Conservation (phyloP, 2,888 invertebrate species). For the Hydraecia micacea region DNA sequence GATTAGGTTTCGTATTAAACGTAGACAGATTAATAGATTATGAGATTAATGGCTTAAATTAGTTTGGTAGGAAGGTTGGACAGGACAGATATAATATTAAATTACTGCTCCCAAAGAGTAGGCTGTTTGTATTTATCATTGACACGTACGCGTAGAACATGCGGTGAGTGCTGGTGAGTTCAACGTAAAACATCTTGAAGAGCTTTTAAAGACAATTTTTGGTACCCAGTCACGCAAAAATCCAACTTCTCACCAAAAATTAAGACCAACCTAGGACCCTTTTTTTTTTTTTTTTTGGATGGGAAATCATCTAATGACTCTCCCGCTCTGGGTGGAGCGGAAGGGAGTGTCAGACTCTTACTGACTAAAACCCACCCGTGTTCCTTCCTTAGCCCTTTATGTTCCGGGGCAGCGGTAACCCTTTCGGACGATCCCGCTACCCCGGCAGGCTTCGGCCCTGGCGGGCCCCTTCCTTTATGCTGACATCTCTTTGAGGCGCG, state of each 20-base stretch:
- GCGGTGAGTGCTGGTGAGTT: not conserved
- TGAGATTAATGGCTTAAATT: slow-evolving; percentile 50
- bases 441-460: no score
- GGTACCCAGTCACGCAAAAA: not conserved
- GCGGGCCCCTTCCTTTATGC: no score
- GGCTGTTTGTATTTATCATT: slow-evolving; percentile 18
- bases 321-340: no score
- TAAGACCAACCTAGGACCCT: not conserved
- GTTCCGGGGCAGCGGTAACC: no score
- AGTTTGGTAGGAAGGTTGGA: slow-evolving; percentile 23
- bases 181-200: not conserved
- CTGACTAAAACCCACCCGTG: no score
- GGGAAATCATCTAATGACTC: no score
- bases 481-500: no score
- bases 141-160: not conserved
- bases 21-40: slow-evolving; percentile 52
- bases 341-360: no score
- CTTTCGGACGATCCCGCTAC: no score
- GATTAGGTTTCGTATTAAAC: slow-evolving; percentile 33
- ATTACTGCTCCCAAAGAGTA: slow-evolving; percentile 22
- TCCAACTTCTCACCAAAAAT: not conserved
- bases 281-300: no score
- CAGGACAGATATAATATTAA: slow-evolving; percentile 31
- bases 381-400: no score
- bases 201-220: not conserved